Percentiles rank a stretch among this genome's conserved stretches.
Evolutionary conservation across 2,888 invertebrate genomes (phyloP).

Genomic region (Lampropteryx suffumata): DNA sequence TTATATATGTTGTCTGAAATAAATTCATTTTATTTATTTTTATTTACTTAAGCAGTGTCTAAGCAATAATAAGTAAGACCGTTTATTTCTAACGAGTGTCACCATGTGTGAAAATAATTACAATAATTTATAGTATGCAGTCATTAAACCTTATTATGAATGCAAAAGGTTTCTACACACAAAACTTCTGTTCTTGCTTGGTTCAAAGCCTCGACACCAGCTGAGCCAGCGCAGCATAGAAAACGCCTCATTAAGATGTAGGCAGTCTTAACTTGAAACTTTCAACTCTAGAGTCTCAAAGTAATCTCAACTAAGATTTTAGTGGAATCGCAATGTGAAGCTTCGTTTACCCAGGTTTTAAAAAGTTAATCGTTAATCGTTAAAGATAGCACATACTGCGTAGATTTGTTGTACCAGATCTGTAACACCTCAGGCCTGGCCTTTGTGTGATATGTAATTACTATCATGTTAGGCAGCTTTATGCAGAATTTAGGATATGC

Average conservation of each 20-base stretch:
- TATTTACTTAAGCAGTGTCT: too few species aligned
- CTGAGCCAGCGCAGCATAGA: constrained; percentile 18
- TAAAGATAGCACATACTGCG: constrained; percentile 25
- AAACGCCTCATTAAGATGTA: constrained; percentile 23
- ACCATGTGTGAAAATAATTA: too few species aligned
- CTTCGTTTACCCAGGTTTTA: constrained; percentile 4
- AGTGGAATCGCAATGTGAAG: constrained; percentile 21
- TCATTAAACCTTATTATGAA: constrained; percentile 17
- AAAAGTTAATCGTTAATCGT: constrained; percentile 7
- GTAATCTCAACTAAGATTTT: constrained; percentile 20
- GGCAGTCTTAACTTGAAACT: constrained; percentile 17
- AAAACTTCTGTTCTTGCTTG: constrained; percentile 19
- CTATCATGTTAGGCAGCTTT: too few species aligned
- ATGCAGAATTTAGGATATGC: too few species aligned
- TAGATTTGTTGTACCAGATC: too few species aligned
- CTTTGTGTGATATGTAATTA: too few species aligned
- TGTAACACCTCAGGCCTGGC: too few species aligned
- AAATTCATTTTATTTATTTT: too few species aligned
- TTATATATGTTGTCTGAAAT: too few species aligned
- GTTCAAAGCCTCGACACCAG: constrained; percentile 12
- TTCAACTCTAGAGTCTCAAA: constrained; percentile 12
- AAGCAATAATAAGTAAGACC: too few species aligned
- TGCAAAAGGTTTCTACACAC: constrained; percentile 21
- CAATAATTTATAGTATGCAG: not conserved
- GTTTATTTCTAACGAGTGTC: too few species aligned